Conservation (phyloP, 2,888 invertebrate genomes). For the Xanthia icteritia region DNA sequence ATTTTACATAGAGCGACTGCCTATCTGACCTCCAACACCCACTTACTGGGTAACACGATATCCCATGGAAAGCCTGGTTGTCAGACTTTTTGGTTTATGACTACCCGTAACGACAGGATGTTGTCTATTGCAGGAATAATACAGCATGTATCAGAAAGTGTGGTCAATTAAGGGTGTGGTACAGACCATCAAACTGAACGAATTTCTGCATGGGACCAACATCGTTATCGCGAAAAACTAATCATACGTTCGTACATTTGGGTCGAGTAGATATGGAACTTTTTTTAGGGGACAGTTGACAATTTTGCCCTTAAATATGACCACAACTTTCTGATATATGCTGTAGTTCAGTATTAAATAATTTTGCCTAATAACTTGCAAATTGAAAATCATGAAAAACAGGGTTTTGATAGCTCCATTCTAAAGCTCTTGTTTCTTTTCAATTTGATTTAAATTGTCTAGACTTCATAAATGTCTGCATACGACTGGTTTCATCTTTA, state of each 20-base stretch:
- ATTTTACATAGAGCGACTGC: no score
- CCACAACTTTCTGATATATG: no score
- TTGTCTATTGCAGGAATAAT: not conserved
- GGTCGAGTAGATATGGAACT: no score
- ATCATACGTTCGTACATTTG: no score
- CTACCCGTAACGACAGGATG: no score
- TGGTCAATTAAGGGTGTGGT: not conserved
- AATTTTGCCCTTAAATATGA: no score
- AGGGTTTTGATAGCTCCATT: not conserved
- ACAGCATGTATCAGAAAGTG: not conserved
- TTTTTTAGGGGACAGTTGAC: no score
- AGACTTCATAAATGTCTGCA: slow-evolving; percentile 20
- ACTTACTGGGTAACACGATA: no score
- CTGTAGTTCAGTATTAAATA: not conserved
- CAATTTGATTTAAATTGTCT: slow-evolving; percentile 22
- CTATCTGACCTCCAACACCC: no score
- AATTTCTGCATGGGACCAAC: not conserved
- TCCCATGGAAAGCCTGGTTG: no score
- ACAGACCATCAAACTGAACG: not conserved
- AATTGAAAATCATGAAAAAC: no score
- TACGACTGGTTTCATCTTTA: slow-evolving; percentile 6
- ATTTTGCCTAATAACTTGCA: not conserved
- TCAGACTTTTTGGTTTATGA: no score
- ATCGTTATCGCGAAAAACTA: not conserved
- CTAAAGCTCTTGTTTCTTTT: slow-evolving; percentile 8